phyloP scores from a whole-genome alignment of 1,140 invertebrate species.

The Rhopalosiphum maidis region DNA sequence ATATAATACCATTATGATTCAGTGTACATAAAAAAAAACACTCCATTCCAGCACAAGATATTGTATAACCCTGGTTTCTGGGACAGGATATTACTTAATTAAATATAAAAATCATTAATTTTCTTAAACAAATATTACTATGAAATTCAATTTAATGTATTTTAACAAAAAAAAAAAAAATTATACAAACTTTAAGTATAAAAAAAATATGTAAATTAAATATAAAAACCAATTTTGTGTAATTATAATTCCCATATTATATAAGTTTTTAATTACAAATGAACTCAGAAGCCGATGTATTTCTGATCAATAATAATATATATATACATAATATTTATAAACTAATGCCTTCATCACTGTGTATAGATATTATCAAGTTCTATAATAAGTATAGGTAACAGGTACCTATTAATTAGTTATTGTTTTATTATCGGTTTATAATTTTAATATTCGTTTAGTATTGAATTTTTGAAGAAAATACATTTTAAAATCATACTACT shows the following conservation, averaged over 20 bases:
- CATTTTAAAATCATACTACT: neutral
- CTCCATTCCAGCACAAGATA: neutral
- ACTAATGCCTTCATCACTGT: neutral
- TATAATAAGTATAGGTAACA: neutral
- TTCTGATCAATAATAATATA: neutral
- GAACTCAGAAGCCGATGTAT: neutral
- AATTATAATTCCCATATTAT: neutral
- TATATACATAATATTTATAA: neutral
- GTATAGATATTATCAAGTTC: neutral
- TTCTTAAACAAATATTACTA: neutral
- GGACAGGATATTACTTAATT: neutral
- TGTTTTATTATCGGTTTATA: neutral
- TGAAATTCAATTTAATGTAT: neutral
- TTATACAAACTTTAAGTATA: neutral
- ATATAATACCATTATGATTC: neutral
- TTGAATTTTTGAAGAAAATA: neutral
- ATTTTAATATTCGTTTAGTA: neutral
- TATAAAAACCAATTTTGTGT: neutral
- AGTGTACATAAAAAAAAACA: neutral
- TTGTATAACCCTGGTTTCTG: neutral
- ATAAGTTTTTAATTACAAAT: neutral
- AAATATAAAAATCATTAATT: neutral
- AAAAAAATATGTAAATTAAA: neutral
- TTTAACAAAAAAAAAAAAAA: neutral
- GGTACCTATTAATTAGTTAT: neutral